Conservation (phyloP, 2,113 vertebrate genomes). For the Rhynchomys soricoides region DNA sequence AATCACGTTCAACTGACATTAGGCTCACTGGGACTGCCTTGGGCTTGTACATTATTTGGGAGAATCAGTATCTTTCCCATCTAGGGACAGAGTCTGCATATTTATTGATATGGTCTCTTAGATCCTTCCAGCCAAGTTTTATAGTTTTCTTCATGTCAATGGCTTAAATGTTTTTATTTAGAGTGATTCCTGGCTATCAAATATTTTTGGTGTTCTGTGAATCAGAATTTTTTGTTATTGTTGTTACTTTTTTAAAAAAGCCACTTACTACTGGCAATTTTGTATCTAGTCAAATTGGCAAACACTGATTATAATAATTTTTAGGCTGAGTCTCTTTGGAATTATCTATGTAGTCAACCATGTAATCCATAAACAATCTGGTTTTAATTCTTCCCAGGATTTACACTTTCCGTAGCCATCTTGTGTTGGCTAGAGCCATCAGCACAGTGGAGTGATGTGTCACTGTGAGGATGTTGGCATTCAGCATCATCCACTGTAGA, state of each 20-base stretch:
- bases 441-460: not conserved
- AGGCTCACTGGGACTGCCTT: not conserved
- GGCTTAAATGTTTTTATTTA: not conserved
- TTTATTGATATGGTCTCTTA: not conserved
- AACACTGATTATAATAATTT: not conserved
- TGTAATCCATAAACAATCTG: not conserved
- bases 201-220: not conserved
- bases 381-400: not conserved
- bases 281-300: not conserved
- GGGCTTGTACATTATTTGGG: not conserved
- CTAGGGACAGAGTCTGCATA: not conserved
- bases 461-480: not conserved
- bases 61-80: not conserved
- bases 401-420: not conserved
- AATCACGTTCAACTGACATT: not conserved
- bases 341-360: not conserved
- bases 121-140: not conserved
- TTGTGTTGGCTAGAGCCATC: not conserved
- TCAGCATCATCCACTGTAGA: not conserved
- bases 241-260: too few species aligned
- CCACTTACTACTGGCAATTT: conserved; percentile 1
- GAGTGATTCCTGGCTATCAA: not conserved
- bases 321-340: not conserved
- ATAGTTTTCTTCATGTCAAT: not conserved
- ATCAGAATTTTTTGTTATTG: not conserved